Evolutionary conservation across 2,797 vertebrate species (phyloP), one percentile per base, ranked within the genome.

Genomic region (Saxicola maurus): DNA sequence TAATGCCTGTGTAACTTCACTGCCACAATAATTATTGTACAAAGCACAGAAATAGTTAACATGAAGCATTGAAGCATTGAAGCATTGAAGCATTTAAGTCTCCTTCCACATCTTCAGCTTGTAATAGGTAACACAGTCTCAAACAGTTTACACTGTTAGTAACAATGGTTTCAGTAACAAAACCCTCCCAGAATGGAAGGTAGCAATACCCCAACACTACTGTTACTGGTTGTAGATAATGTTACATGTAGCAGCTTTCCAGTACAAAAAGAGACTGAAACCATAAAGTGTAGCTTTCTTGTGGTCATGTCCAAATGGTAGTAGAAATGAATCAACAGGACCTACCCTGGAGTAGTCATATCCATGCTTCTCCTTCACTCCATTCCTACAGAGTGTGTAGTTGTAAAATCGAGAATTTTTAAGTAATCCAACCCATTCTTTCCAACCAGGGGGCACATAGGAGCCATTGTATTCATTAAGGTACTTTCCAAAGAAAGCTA

Each of bases 331-430:
- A 90, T 68, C n/a, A 83, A 42, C 9, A 37, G 38, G 10, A 92
- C 97, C 91, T 92, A 98, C 99, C 98, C 98, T 98, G 59, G 98
- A 96, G 94, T 99, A 99, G 94, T 98, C 97, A 3, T 92, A 98
- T 87, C 99, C 98, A 13, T 99, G 99, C 64, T 99, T 99, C 96
- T 99, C 98, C 81, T 98, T 97, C 64, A 97, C 93, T 33, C 99
- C 99, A 27, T 99, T 99, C 90, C 98, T 98, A 90, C 98, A 98
- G 72, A 99, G 97, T 0, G 98, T 99, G 95, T 99, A 99, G 97
- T 99, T 99, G 95, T 99, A 99, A 95, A 99, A 99, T 52, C 99
- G 98, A 27, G 99, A 99, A 96, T 99, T 99, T 96, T 99, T 99
- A 73, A 99, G 98, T 87, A 99, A 95, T 14, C 98, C 98, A 59